A percentile compares a stretch with the other conserved stretches of the same genome.
Conservation (phyloP, 2,797 vertebrate species). For the Centroberyx gerrardi region DNA sequence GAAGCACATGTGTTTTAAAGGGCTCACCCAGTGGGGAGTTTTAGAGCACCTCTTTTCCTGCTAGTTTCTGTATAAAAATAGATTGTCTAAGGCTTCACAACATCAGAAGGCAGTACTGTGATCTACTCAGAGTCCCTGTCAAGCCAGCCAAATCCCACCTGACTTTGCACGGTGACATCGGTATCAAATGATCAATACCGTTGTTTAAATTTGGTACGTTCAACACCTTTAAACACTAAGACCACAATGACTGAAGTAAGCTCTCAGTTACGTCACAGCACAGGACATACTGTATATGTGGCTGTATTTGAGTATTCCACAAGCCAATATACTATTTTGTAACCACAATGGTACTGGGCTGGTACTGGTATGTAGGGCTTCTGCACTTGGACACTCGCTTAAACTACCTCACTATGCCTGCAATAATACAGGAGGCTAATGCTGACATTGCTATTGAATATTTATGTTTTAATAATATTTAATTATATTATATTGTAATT, state of each 20-base stretch:
- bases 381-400: no score
- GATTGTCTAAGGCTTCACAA: conserved; percentile 47
- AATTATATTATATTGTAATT: no score
- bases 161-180: conserved; percentile 35
- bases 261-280: conserved; percentile 15
- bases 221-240: conserved; percentile 14
- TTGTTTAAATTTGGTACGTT: conserved; percentile 51
- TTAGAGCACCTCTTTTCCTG: conserved; percentile 48
- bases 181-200: conserved; percentile 34
- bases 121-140: conserved; percentile 48
- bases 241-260: conserved; percentile 3
- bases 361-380: no score
- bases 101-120: conserved; percentile 14
- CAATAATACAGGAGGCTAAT: neutral
- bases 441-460: neutral
- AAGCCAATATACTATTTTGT: neutral
- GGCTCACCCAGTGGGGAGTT: conserved; percentile 40
- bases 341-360: no score
- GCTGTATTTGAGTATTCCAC: neutral
- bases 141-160: conserved; percentile 50
- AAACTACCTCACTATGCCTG: no score
- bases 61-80: conserved; percentile 61
- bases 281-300: neutral
- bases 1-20: conserved; percentile 31
- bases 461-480: no score